A percentile compares a stretch with the other conserved stretches of the same genome.
Evolutionary conservation across 2,888 invertebrate species (phyloP).

Genomic region (Bimastos eiseni): DNA sequence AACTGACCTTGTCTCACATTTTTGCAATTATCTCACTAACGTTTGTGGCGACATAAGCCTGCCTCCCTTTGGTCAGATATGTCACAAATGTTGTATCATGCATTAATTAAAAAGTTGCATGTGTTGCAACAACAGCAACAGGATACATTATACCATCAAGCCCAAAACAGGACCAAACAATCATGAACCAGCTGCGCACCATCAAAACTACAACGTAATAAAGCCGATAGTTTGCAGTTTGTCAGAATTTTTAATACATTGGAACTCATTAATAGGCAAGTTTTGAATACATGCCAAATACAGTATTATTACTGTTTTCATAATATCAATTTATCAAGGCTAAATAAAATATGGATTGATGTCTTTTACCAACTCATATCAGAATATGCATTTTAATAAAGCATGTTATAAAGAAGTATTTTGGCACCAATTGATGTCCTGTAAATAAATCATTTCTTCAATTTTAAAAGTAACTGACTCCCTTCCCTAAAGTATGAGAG

Average conservation of each 20-base stretch:
- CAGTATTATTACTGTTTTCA: background rate
- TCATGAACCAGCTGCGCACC: background rate
- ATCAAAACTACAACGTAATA: background rate
- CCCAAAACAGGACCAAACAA: background rate
- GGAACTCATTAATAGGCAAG: background rate
- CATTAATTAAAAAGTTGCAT: background rate
- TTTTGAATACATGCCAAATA: background rate
- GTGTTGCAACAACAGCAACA: background rate
- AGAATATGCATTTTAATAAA: background rate
- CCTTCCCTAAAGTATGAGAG: background rate
- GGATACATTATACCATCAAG: background rate
- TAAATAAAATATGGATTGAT: background rate
- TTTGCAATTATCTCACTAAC: too few species aligned
- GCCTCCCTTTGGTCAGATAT: too few species aligned
- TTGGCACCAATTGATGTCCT: background rate
- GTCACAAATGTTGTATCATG: too few species aligned
- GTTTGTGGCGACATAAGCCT: too few species aligned
- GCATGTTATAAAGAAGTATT: background rate
- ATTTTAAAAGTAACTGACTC: background rate
- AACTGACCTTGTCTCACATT: too few species aligned
- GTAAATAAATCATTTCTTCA: background rate
- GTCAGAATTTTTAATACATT: background rate
- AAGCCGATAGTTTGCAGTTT: background rate
- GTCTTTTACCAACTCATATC: background rate
- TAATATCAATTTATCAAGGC: background rate